These are phyloP conservation scores for Pelmatolapia mariae DNA, from an alignment of 2,113 vertebrate genomes.

Conservation along the genomic window DNA sequence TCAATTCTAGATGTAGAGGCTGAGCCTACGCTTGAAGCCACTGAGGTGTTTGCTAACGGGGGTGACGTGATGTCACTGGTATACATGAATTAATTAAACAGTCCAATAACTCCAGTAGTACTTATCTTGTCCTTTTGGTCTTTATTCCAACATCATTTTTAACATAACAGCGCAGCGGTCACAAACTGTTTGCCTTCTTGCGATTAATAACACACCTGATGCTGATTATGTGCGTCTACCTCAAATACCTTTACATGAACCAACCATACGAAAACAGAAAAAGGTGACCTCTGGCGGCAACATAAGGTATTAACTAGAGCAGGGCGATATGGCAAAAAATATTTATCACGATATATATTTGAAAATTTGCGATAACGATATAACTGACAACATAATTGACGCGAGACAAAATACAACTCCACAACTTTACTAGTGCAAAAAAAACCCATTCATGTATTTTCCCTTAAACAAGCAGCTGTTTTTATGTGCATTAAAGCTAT, in stretches of 20 bases:
- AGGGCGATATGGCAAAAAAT: too few relatives aligned
- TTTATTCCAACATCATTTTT: background rate
- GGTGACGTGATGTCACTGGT: background rate
- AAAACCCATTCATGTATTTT: too few relatives aligned
- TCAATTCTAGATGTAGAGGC: background rate
- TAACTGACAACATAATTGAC: too few relatives aligned
- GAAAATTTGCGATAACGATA: too few relatives aligned
- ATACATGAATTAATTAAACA: background rate
- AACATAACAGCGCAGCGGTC: background rate
- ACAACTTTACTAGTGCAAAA: too few relatives aligned
- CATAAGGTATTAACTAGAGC: background rate
- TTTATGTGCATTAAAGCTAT: too few relatives aligned
- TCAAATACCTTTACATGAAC: background rate
- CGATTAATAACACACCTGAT: background rate
- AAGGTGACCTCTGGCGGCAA: background rate
- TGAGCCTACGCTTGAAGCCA: background rate
- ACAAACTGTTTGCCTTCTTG: background rate
- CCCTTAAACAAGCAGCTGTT: too few relatives aligned
- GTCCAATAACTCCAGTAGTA: background rate
- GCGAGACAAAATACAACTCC: too few relatives aligned
- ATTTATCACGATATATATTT: too few relatives aligned
- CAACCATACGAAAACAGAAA: background rate
- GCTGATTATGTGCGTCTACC: background rate
- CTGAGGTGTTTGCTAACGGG: background rate
- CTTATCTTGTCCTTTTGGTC: background rate